These are phyloP conservation scores for Umimayanthus chanpuru DNA, from an alignment of 92 coral and sea anemone genomes.

Conservation along the genomic window DNA sequence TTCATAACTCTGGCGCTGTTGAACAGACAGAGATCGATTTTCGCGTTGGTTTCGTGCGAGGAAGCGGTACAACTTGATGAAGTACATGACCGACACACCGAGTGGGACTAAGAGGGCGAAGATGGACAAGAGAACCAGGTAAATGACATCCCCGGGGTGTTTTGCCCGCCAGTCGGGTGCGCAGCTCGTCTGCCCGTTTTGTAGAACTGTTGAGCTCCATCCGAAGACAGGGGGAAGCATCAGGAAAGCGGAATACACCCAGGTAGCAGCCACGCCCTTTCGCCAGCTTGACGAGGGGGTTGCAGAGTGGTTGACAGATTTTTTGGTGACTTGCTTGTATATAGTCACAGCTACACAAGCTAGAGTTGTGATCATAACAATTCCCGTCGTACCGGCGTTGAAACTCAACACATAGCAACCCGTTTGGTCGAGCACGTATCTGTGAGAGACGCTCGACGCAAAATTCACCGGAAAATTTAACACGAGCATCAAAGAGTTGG, in stretches of 20 bases:
- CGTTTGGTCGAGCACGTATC: slow-evolving; percentile 48
- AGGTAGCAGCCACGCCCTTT: slow-evolving; percentile 50
- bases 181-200: slow-evolving; percentile 62
- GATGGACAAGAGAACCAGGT: slow-evolving; percentile 51
- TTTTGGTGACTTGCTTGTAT: slow-evolving; percentile 39
- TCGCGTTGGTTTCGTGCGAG: slow-evolving; percentile 26
- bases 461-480: slow-evolving; percentile 69
- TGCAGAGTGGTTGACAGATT: neutral
- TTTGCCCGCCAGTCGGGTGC: slow-evolving; percentile 69
- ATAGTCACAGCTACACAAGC: slow-evolving; percentile 51
- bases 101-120: slow-evolving; percentile 63
- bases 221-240: slow-evolving; percentile 72
- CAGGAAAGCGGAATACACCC: slow-evolving; percentile 58
- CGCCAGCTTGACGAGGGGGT: neutral
- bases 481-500: slow-evolving; percentile 62
- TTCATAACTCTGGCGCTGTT: slow-evolving; percentile 42
- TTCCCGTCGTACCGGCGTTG: slow-evolving; percentile 56
- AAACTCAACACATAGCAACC: slow-evolving; percentile 58
- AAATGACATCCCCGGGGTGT: slow-evolving; percentile 38
- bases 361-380: slow-evolving; percentile 61
- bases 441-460: slow-evolving; percentile 58
- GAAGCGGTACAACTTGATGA: slow-evolving; percentile 51
- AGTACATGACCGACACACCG: slow-evolving; percentile 37
- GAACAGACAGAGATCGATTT: slow-evolving; percentile 33
- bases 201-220: slow-evolving; percentile 51